A percentile compares a stretch with the other conserved stretches of the same genome.
These are phyloP conservation scores for Sinocyclocheilus anophthalmus DNA, from an alignment of 2,113 vertebrate species.

Conservation along the genomic window DNA sequence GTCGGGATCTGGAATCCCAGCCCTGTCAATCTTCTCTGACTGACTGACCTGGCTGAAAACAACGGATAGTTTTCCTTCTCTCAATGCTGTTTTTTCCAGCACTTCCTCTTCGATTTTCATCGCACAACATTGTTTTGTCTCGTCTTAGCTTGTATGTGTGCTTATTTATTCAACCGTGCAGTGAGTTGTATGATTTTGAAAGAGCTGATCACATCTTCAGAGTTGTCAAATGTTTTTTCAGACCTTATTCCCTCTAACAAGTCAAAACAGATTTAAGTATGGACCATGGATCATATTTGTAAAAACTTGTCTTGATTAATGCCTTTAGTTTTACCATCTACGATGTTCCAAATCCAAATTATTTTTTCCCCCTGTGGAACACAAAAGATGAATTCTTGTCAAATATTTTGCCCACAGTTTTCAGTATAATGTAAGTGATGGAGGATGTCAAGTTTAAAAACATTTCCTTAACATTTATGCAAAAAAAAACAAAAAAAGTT, in stretches of 20 bases:
- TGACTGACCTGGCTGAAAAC: slow-evolving; percentile 49
- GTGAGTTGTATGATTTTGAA: slow-evolving; percentile 45
- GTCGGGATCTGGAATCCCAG: slow-evolving; percentile 34
- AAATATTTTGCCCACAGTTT: not conserved
- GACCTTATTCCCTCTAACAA: not conserved
- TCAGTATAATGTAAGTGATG: not conserved
- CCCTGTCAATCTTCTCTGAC: slow-evolving; percentile 10
- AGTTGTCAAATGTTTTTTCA: slow-evolving; percentile 14
- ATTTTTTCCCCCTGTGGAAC: not conserved
- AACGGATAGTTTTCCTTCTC: slow-evolving; percentile 54
- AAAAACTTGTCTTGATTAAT: slow-evolving; percentile 6
- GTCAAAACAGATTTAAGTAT: slow-evolving; percentile 18
- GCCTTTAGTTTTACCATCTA: not conserved
- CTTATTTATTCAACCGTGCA: slow-evolving; percentile 53
- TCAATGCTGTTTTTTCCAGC: slow-evolving; percentile 37
- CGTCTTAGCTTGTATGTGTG: slow-evolving; percentile 46
- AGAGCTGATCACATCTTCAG: slow-evolving; percentile 58
- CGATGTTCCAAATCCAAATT: not conserved
- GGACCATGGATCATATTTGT: not conserved
- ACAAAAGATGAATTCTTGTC: not conserved
- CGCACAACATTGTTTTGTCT: slow-evolving; percentile 53
- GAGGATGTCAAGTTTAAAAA: not conserved
- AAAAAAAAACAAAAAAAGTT: too few relatives aligned
- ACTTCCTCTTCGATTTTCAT: slow-evolving; percentile 58
- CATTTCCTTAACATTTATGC: too few relatives aligned